Evolutionary conservation across 1,140 invertebrate species (phyloP).

Genomic region (Leptinotarsa lineolata): DNA sequence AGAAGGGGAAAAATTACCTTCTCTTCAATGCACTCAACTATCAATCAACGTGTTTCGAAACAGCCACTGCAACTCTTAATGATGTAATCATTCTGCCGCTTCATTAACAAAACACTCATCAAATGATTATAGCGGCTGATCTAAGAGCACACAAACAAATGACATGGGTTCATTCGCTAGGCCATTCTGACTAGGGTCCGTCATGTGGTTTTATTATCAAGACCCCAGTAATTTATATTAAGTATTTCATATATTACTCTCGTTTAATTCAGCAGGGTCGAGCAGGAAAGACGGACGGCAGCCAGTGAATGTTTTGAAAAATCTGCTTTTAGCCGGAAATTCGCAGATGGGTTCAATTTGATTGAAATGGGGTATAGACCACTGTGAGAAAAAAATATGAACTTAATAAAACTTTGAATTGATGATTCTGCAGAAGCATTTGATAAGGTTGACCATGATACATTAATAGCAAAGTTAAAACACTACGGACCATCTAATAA

Average conservation of each 20-base stretch:
- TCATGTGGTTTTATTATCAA: slow-evolving; percentile 27
- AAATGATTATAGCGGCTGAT: slow-evolving; percentile 14
- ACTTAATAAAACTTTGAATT: too few species aligned
- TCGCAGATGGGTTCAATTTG: not conserved
- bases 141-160: slow-evolving; percentile 17
- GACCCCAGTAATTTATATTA: not conserved
- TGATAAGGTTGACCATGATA: too few species aligned
- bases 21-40: not conserved
- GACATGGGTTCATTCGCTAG: slow-evolving; percentile 11
- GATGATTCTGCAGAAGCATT: too few species aligned
- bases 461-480: too few species aligned
- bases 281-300: not conserved
- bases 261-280: not conserved
- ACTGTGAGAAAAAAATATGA: too few species aligned
- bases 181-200: not conserved
- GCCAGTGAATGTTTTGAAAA: not conserved
- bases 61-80: not conserved
- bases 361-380: too few species aligned
- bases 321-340: not conserved
- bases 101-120: not conserved
- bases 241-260: not conserved
- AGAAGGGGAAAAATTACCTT: not conserved
- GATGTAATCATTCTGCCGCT: not conserved
- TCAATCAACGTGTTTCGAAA: not conserved
- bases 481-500: too few species aligned